Percentiles rank a stretch among this genome's conserved stretches.
These are phyloP conservation scores for Drosophila flavopinicola DNA, from an alignment of 2,888 invertebrate genomes.

Conservation along the genomic window DNA sequence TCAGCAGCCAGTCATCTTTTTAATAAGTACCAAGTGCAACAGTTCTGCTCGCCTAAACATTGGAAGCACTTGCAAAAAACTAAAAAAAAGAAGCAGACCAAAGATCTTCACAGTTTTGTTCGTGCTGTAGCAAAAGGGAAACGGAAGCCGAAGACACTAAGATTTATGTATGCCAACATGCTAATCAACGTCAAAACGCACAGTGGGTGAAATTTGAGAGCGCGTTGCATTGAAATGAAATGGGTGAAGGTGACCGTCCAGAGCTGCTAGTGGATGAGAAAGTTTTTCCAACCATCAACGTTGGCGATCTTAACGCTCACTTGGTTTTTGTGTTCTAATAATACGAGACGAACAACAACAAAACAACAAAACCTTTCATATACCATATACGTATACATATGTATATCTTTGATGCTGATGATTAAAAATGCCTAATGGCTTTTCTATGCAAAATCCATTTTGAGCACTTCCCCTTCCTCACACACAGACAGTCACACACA, in stretches of 20 bases:
- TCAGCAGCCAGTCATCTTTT: constrained; percentile 40
- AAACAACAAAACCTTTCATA: constrained; percentile 42
- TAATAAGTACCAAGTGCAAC: constrained; percentile 60
- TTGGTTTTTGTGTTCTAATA: constrained; percentile 78
- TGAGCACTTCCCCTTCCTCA: constrained; percentile 50
- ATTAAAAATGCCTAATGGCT: constrained; percentile 65
- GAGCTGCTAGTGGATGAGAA: constrained; percentile 54
- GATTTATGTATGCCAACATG: constrained; percentile 77
- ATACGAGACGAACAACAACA: constrained; percentile 47
- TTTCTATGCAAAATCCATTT: constrained; percentile 69
- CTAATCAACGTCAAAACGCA: constrained; percentile 70
- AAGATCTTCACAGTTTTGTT: not conserved
- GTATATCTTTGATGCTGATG: constrained; percentile 19
- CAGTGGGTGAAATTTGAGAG: constrained; percentile 53
- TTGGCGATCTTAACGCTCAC: constrained; percentile 74
- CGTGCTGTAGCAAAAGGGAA: constrained; percentile 58
- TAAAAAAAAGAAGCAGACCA: not conserved
- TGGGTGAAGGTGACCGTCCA: constrained; percentile 75
- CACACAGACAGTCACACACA: too few relatives aligned
- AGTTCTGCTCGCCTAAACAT: constrained; percentile 72
- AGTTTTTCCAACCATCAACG: constrained; percentile 58
- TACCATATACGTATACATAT: not conserved
- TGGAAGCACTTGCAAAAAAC: constrained; percentile 35
- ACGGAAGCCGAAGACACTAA: constrained; percentile 64
- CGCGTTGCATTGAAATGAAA: constrained; percentile 45